Evolutionary conservation across 1,140 invertebrate genomes (phyloP).

Genomic region (Mya arenaria): DNA sequence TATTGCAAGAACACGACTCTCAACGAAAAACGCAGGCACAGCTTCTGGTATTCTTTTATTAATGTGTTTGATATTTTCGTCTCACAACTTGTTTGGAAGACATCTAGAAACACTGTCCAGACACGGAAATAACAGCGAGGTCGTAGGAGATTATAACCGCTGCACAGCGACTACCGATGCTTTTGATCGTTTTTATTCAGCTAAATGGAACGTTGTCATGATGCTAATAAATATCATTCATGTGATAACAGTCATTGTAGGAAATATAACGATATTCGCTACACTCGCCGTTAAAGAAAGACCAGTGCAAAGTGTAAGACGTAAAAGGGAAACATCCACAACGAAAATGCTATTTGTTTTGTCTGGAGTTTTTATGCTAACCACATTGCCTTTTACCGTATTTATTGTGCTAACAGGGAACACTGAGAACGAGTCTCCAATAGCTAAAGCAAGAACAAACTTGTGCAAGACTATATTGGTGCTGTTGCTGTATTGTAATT

Average conservation of each 20-base stretch:
- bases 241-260: background rate
- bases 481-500: background rate
- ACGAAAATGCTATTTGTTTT: constrained; percentile 7
- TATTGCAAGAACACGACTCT: background rate
- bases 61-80: background rate
- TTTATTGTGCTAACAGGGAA: background rate
- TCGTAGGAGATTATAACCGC: background rate
- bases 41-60: background rate
- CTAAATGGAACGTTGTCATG: background rate
- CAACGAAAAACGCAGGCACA: background rate
- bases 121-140: background rate
- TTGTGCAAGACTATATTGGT: background rate
- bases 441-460: background rate
- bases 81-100: background rate
- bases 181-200: background rate
- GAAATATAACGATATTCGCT: background rate
- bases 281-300: background rate
- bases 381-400: background rate
- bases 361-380: constrained; percentile 8
- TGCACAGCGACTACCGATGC: background rate
- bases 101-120: too few species aligned
- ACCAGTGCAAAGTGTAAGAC: background rate
- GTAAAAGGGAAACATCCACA: background rate
- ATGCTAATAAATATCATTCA: constrained; percentile 2
- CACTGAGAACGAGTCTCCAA: background rate